phyloP scores from a whole-genome alignment of 2,113 vertebrate genomes.

The Sinocyclocheilus anophthalmus region DNA sequence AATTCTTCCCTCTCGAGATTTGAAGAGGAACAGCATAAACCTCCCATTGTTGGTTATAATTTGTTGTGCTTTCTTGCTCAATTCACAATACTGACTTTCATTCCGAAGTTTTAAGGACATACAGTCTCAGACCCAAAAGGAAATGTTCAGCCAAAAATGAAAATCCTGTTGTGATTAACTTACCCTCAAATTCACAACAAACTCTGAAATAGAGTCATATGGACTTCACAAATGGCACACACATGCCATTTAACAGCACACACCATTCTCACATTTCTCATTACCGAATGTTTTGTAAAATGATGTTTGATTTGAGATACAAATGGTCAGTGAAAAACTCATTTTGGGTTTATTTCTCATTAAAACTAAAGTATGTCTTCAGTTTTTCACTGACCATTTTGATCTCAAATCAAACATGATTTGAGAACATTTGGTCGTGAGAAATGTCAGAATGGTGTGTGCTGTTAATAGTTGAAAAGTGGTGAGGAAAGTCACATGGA shows the following conservation, averaged over 20 bases:
- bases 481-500: too few relatives aligned
- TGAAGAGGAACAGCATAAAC: background rate
- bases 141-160: background rate
- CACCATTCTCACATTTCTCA: background rate
- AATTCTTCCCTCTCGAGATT: slow-evolving; percentile 40
- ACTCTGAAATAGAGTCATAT: background rate
- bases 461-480: too few relatives aligned
- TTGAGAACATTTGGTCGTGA: too few relatives aligned
- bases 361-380: too few relatives aligned
- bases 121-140: slow-evolving; percentile 53
- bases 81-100: background rate
- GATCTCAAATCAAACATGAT: too few relatives aligned
- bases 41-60: background rate
- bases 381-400: too few relatives aligned
- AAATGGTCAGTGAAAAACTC: too few relatives aligned
- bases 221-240: background rate
- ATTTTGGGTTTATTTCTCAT: too few relatives aligned
- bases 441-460: too few relatives aligned
- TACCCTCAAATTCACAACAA: background rate
- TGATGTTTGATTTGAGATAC: too few relatives aligned
- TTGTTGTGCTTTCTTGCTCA: background rate
- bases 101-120: background rate
- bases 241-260: background rate
- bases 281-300: background rate
- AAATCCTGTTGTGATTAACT: background rate